Evolutionary conservation across 2,888 invertebrate genomes (phyloP), one percentile per base, ranked within the genome.

Genomic region (Pterostichus niger): DNA sequence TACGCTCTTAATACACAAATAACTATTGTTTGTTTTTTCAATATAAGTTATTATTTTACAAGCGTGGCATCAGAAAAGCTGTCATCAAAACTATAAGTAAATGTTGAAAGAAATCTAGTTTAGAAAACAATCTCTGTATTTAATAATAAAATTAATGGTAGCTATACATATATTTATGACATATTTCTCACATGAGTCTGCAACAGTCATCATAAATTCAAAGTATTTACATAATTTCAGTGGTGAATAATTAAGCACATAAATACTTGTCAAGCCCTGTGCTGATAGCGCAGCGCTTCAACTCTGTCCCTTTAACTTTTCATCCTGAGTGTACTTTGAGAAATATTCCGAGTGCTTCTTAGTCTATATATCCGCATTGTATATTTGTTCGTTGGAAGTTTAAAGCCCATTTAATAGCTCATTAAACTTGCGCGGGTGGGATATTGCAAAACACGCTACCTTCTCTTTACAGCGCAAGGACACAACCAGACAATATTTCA

Each of bases 331-430:
- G 59, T 73, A 40, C 64, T 44, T 7, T 9, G 52, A 54, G 35
- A 64, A 68, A 64, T 68, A 68, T 35, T 68, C 49, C 68, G 68
- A 64, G 64, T 46, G 68, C 44, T 71, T 44, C 44, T 68, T 68
- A 40, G 64, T 68, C 64, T 75, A 85, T 85, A 85, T 84, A 85
- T 85, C 85, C 85, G 85, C 85, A 86, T 85, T 86, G 85, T 86
- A 85, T 86, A 86, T 86, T 86, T 86, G 86, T 84, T 84, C 80
- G 24, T 84, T 82, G 75, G 82, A 85, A 86, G 85, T 85, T 85
- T 85, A 85, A 84, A 85, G 86, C 85, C 84, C 85, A 84, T 85
- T 86, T 86, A 86, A 86, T 86, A 86, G 86, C 86, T 86, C 86
- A 86, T 86, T 86, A 86, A 86, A 86, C 85, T 86, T 85, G 54